These are phyloP conservation scores for Leptarthrus brevirostris DNA, from an alignment of 2,888 invertebrate species.

Conservation along the genomic window DNA sequence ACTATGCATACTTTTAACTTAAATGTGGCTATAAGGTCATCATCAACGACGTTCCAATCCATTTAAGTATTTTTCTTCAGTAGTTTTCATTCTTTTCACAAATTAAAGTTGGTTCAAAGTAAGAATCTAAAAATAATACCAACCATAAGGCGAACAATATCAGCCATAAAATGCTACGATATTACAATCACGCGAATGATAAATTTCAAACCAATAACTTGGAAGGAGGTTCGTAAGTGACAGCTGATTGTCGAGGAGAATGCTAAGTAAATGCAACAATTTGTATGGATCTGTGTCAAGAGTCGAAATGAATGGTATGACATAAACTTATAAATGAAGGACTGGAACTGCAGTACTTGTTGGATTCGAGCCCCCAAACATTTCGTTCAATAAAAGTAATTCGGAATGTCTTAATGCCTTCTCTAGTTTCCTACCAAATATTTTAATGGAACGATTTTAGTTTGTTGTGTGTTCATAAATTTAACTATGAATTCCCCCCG, in stretches of 20 bases:
- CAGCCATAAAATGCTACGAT: neutral
- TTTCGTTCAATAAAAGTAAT: neutral
- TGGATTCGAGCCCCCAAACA: neutral
- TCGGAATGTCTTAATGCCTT: neutral
- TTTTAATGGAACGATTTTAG: too few species aligned
- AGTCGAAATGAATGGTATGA: slow-evolving; percentile 7
- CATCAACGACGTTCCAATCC: too few species aligned
- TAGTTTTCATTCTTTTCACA: too few species aligned
- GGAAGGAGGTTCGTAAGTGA: slow-evolving; percentile 27
- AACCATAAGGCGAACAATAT: neutral
- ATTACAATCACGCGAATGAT: slow-evolving; percentile 33
- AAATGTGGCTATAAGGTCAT: too few species aligned
- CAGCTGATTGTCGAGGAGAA: slow-evolving; percentile 14
- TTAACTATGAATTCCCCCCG: too few species aligned
- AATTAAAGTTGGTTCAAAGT: too few species aligned
- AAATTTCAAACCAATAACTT: slow-evolving; percentile 28
- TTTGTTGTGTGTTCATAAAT: too few species aligned
- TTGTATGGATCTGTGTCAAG: slow-evolving; percentile 47
- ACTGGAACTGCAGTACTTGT: slow-evolving; percentile 29
- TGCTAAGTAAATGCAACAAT: slow-evolving; percentile 42
- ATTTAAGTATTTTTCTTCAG: too few species aligned
- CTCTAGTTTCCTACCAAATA: too few species aligned
- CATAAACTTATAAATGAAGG: neutral
- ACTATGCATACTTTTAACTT: too few species aligned
- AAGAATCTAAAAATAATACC: neutral